phyloP scores from a whole-genome alignment of 2,113 vertebrate genomes.

The rat (Rattus norvegicus) region DNA sequence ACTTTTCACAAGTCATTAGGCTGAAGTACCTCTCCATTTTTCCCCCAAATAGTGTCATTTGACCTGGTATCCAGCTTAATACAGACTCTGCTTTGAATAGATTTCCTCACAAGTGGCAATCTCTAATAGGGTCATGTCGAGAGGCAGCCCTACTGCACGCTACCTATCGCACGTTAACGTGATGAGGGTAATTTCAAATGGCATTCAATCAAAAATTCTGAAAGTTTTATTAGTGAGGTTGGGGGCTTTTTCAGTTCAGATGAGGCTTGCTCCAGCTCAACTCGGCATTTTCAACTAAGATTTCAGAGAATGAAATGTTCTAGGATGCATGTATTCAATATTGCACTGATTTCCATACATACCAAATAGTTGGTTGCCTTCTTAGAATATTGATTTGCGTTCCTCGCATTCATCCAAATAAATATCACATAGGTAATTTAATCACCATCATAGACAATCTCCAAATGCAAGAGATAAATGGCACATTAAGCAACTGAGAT shows the following conservation, averaged over 20 bases:
- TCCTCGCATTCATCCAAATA: slow-evolving; percentile 45
- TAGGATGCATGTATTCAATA: slow-evolving; percentile 50
- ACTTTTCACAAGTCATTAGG: slow-evolving; percentile 85
- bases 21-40: slow-evolving; percentile 87
- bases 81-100: slow-evolving; percentile 85
- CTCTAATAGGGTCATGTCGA: slow-evolving; percentile 85
- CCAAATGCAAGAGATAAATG: slow-evolving; percentile 47
- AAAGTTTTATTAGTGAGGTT: slow-evolving; percentile 83
- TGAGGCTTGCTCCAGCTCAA: slow-evolving; percentile 57
- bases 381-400: slow-evolving; percentile 57
- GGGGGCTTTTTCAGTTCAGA: slow-evolving; percentile 78
- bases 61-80: slow-evolving; percentile 85
- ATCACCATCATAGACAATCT: slow-evolving; percentile 22
- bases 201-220: slow-evolving; percentile 85
- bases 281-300: slow-evolving; percentile 71
- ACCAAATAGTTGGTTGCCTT: slow-evolving; percentile 32
- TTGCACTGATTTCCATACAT: slow-evolving; percentile 22
- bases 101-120: slow-evolving; percentile 88
- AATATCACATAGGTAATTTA: slow-evolving; percentile 28
- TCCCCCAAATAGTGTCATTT: slow-evolving; percentile 85
- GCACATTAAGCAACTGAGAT: slow-evolving; percentile 40
- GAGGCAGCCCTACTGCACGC: slow-evolving; percentile 80
- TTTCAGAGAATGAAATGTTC: slow-evolving; percentile 62
- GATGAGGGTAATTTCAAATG: slow-evolving; percentile 87
- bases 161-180: slow-evolving; percentile 75